Base-by-base conservation (phyloP, 2,888 invertebrate species). In the Apodemia mormo region DNA sequence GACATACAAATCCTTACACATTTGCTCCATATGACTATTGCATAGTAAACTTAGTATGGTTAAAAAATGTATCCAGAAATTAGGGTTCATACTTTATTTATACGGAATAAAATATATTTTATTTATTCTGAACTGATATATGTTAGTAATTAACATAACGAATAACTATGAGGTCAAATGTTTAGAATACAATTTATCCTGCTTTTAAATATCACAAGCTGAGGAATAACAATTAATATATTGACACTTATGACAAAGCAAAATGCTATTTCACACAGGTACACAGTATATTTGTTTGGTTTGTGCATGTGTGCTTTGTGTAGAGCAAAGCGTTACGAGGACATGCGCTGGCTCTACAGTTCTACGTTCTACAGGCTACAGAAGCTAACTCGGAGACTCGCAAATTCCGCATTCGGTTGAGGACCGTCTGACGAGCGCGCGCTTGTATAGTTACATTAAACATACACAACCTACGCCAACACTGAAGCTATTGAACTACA, bases 401-500 rank as follows among this genome's bases (percentile, higher is more conserved):
- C 79, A 75, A 79, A 80, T 79, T 80, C 80, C 85, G 88, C 92
- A 93, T 92, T 92, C 90, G 86, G 81, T 85, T 85, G 84, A 81
- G 81, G 87, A 85, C 85, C 83, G 88, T 81, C 86, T 84, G 81
- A 79, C 82, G 86, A 81, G 86, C 78, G 86, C 82, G 83, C 85
- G 88, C 81, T 80, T 81, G 82, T 80, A 75, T 79, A 70, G 74
- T 77, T 77, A 78, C 77, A 77, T 74, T 74, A 78, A 78, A 79
- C 82, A 83, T 85, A 81, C 90, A 84, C 86, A 93, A 93, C 93
- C 93, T 93, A 93, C 92, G 84, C 83, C 92, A 93, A 93, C 92
- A 93, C 84, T 84, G 83, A 86, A 88, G 82, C 83, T 85, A 88
- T 92, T 93, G 89, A 81, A 83, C 87, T 84, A 78, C 79, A 79